Evolutionary conservation across 2,797 vertebrate species (phyloP), one percentile per base, ranked within the genome.

Genomic region (Sebastes vulpes): DNA sequence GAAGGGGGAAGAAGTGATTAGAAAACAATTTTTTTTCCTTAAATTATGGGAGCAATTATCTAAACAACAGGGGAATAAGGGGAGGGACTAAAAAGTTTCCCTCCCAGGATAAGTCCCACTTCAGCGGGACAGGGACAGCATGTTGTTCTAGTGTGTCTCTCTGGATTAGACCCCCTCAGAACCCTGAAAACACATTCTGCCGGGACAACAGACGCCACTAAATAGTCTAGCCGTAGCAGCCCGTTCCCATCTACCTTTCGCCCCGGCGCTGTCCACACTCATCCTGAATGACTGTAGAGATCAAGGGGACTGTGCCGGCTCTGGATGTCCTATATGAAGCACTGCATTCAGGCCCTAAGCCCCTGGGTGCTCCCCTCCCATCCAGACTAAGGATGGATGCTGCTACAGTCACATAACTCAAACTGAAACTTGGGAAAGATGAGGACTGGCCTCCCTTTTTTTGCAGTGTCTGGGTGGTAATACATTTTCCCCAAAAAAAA

Each of bases 141-240:
- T 95, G 92, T 95, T 96, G 84, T 94, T 94, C 74, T 93, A 94
- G 92, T 28, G 80, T 78, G 88, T 94, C 93, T 92, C 90, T 89
- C 85, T 88, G 91, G 94, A 95, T 96, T 94, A 94, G 64, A 84
- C 68, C 65, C 86, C 78, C 86, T 94, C 87, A 85, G 83, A 93
- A 92, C 88, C 84, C 90, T 94, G 83, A 94, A 92, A 94, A 95
- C 89, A 95, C 94, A 94, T 84, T 91, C 83, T 88, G 86, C 89
- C 50, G 87, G 83, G 84, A 93, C 84, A 89, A 90, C 89, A 88
- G 86, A 85, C 81, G 29, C 79, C 78, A 87, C 74, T 60, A 90
- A 89, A 86, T 65, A 87, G 91, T 81, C 85, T 25, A 38, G 85
- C 75, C 25, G 35, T 65, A 70, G 42, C 71, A 69, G 78, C 72